Evolutionary conservation across 1,140 invertebrate genomes (phyloP).

Genomic region (Medauroidea extradentata): DNA sequence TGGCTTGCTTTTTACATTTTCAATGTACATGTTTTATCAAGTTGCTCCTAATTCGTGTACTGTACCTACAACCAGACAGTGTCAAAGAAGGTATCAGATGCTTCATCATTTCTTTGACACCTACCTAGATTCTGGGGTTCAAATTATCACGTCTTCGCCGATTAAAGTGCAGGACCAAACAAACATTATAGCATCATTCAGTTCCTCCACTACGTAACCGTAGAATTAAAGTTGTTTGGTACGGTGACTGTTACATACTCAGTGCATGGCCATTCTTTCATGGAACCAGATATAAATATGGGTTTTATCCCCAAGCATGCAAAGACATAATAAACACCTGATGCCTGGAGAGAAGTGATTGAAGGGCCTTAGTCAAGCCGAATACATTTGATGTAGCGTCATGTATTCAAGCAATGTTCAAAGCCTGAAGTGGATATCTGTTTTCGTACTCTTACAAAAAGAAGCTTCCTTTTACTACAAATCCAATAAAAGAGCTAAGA

Average conservation of each 20-base stretch:
- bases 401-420: no score
- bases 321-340: neutral
- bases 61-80: slow-evolving; percentile 23
- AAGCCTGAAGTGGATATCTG: no score
- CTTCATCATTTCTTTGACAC: slow-evolving; percentile 26
- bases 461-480: no score
- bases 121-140: slow-evolving; percentile 15
- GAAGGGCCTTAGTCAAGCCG: no score
- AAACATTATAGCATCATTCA: slow-evolving; percentile 27
- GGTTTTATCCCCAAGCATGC: slow-evolving; percentile 14
- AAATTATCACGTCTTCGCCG: slow-evolving; percentile 26
- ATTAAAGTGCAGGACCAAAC: slow-evolving; percentile 30
- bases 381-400: no score
- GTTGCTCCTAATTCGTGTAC: no score
- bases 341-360: slow-evolving; percentile 2
- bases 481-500: no score
- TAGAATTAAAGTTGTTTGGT: slow-evolving; percentile 11
- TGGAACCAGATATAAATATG: slow-evolving; percentile 27
- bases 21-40: no score
- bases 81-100: slow-evolving; percentile 24
- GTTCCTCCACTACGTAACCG: slow-evolving; percentile 16
- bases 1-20: neutral
- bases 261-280: slow-evolving; percentile 26
- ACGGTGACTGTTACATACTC: slow-evolving; percentile 16
- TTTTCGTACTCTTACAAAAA: no score